Evolutionary conservation across 2,888 invertebrate genomes (phyloP), one percentile per base, ranked within the genome.

Genomic region (Lottia gigantea): DNA sequence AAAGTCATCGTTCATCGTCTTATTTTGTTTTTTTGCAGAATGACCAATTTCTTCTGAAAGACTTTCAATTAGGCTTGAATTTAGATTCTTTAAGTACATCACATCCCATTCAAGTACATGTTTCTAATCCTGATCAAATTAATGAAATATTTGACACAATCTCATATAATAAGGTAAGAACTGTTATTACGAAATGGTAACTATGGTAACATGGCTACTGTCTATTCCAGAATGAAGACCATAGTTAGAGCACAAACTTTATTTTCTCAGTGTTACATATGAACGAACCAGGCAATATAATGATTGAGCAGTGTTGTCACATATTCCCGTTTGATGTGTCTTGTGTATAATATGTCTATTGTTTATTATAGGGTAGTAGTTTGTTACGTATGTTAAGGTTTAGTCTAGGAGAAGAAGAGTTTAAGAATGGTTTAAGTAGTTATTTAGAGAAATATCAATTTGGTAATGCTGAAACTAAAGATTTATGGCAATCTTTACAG

Each of bases 61-160:
- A 77, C 7, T 31, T 82, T 23, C 74, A 76, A 63, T 87, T 91
- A 0, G 95, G 95, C 0, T 86, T 96, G 74, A 89, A 89, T 16
- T 90, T 92, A 1, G 97, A 98, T 85, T 92, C 94, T 0, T 93
- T 94, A 66, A 87, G 93, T 7, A 94, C 93, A 67, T 95, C 97
- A 0, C 97, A 97, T 90, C 95, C 97, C 0, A 96, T 98, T 74
- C 93, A 96, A 11, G 94, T 95, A 86, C 92, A 93, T 83, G 96
- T 97, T 19, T 91, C 91, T 45, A 94, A 94, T 76, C 96, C 97
- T 0, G 93, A 94, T 86, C 93, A 97, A 90, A 97, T 98, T 70
- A 95, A 94, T 0, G 94, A 95, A 78, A 93, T 96, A 70, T 97
- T 97, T 86, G 97, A 97, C 87, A 89, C 91, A 0, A 97, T 98